Conservation (phyloP, 2,888 invertebrate genomes). For the Sinodicranocentrus sp. region DNA sequence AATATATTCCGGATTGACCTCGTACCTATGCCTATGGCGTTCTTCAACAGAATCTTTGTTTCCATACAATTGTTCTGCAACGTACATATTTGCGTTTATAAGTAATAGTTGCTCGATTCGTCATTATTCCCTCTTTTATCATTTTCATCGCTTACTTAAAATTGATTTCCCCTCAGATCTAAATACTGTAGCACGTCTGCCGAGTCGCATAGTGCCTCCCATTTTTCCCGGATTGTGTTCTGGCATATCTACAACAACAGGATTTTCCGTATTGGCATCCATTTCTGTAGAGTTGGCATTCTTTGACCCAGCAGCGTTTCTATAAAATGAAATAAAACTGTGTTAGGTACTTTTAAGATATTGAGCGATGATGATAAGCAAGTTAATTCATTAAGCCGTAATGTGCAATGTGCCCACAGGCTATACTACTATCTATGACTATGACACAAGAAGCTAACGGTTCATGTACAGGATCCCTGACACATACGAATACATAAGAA, state of each 20-base stretch:
- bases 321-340: slow-evolving; percentile 75
- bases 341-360: not conserved
- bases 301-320: slow-evolving; percentile 87
- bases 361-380: too few relatives aligned
- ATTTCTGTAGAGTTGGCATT: slow-evolving; percentile 94
- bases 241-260: slow-evolving; percentile 98
- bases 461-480: too few relatives aligned
- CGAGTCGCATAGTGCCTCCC: slow-evolving; percentile 99
- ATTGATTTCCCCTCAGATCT: slow-evolving; percentile 79
- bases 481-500: too few relatives aligned
- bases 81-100: too few relatives aligned
- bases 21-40: slow-evolving; percentile 97
- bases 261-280: slow-evolving; percentile 85
- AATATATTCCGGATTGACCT: slow-evolving; percentile 95
- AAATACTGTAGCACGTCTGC: slow-evolving; percentile 93
- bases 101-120: too few relatives aligned
- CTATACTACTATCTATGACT: too few relatives aligned
- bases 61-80: slow-evolving; percentile 86
- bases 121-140: not conserved
- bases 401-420: too few relatives aligned
- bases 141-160: slow-evolving; percentile 18
- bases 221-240: slow-evolving; percentile 95
- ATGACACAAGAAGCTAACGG: too few relatives aligned
- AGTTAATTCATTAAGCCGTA: too few relatives aligned
- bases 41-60: slow-evolving; percentile 90